Evolutionary conservation across 2,888 invertebrate genomes (phyloP), one percentile per base, ranked within the genome.

Genomic region (Melanotus villosus): DNA sequence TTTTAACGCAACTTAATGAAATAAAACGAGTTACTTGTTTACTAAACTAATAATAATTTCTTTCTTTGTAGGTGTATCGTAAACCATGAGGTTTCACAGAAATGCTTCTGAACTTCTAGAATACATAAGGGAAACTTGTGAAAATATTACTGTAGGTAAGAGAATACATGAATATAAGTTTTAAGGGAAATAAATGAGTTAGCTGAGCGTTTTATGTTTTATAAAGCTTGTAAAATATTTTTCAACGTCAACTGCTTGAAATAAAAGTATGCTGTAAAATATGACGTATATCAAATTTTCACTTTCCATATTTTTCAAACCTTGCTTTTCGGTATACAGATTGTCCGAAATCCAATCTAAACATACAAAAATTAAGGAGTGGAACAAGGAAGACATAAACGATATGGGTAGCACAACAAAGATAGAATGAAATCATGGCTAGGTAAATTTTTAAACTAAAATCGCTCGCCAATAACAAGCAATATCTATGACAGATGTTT

Each of bases 71-170:
- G 50, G 14, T 6, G 12, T 7, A 5, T 10, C 10, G 19, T 10
- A 32, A 38, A 56, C 14, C 19, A 56, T 38, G 56, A 36, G 0
- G 32, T 36, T 38, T n/a, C 21, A 56, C 9, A n/a, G 23, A 38
- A 57, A 41, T 43, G 2, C 58, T 14, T 12, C 38, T 3, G 65
- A 66, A n/a, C 18, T 66, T n/a, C n/a, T 66, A 30, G 38, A 58
- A 52, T 47, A 45, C 18, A 63, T 65, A 21, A 43, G 34, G 36
- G 60, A 59, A 45, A 30, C 69, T 14, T 60, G 60, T 47, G 65
- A 65, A 65, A 69, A 69, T 45, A 34, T 60, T 12, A 65, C 65
- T 21, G 47, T 60, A 52, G 65, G 69, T 69, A 65, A 65, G 58
- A 12, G 10, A n/a, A 54, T 18, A 34, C 32, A 54, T 34, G 4